Base-by-base conservation (phyloP, 92 coral and sea anemone genomes). In the Actinernus sp. region DNA sequence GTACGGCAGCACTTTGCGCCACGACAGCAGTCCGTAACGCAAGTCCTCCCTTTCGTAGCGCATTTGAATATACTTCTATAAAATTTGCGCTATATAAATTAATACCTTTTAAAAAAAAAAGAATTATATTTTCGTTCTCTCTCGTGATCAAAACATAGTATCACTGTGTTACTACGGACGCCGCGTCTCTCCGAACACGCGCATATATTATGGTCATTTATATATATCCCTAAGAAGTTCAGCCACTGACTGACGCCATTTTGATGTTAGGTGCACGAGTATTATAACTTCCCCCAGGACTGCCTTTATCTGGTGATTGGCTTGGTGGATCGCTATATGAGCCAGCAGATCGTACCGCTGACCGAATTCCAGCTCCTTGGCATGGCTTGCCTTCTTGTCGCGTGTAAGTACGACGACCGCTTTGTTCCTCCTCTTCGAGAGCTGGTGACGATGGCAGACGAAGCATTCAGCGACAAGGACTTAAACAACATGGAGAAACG, bases 371-470 rank as follows among this genome's bases (percentile, higher is more conserved):
- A 81, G 65, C 51, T 81, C 29, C 75, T 81, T 13, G 88, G 82
- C 24, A 67, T 81, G 50, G 76, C 68, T 0, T 65, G 82, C 25
- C 71, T 81, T 21, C 82, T 73, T 28, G 43, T 81, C 19, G 55
- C 88, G 36, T 81, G 88, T 17, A 81, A 81, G 43, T 81, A 65
- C 68, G 88, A 81, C 44, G 88, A 81, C 26, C 81, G 88, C 31
- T 81, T 81, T 40, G 88, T 81, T 28, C 88, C 79, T 3, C 58
- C 63, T 13, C 55, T 59, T 34, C 47, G 56, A 22, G 82, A 81
- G 3, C 26, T 81, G 20, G 65, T 77, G 17, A 29, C 44, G 55
- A 51, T 81, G 75, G 81, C 79, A 31, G 88, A 73, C 49, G 43
- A 63, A n/a, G 71, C 76, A 0, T 81, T 81, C 21, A 23, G 54